A percentile compares a stretch with the other conserved stretches of the same genome.
Evolutionary conservation across 2,113 vertebrate species (phyloP).

Genomic region (Pituophis catenifer): DNA sequence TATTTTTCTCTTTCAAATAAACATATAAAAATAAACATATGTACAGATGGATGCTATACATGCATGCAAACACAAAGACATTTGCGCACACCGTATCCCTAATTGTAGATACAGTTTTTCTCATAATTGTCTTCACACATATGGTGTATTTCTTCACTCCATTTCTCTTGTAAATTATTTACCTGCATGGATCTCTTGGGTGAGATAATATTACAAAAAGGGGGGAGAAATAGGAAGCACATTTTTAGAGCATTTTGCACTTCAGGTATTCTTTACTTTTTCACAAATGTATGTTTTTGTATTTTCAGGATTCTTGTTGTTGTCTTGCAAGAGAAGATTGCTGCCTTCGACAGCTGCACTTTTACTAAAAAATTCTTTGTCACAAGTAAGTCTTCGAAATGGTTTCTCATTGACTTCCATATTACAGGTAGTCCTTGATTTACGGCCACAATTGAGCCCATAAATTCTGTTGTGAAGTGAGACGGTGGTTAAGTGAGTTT

Average conservation of each 20-base stretch:
- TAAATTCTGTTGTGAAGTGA: no score
- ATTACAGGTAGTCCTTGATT: not conserved
- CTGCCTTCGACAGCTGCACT: constrained; percentile 97
- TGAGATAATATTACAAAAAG: no score
- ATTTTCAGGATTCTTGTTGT: constrained; percentile 88
- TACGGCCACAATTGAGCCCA: no score
- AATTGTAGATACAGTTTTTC: not conserved
- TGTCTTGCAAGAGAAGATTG: constrained; percentile 96
- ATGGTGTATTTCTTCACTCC: not conserved
- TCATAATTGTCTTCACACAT: not conserved
- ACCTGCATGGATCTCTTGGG: not conserved
- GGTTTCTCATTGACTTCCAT: constrained; percentile 22
- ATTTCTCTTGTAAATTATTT: not conserved
- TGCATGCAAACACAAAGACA: not conserved
- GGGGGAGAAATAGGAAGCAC: not conserved
- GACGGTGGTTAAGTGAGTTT: no score
- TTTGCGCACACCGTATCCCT: rapidly evolving
- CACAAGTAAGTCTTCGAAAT: constrained; percentile 80
- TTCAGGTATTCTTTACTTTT: not conserved
- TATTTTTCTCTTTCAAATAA: no score
- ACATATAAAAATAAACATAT: not conserved
- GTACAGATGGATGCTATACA: not conserved
- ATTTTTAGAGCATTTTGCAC: no score
- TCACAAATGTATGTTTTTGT: not conserved
- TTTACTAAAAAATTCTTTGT: constrained; percentile 99